Evolutionary conservation across 2,797 vertebrate genomes (phyloP).

Genomic region (Lophotriccus pileatus): DNA sequence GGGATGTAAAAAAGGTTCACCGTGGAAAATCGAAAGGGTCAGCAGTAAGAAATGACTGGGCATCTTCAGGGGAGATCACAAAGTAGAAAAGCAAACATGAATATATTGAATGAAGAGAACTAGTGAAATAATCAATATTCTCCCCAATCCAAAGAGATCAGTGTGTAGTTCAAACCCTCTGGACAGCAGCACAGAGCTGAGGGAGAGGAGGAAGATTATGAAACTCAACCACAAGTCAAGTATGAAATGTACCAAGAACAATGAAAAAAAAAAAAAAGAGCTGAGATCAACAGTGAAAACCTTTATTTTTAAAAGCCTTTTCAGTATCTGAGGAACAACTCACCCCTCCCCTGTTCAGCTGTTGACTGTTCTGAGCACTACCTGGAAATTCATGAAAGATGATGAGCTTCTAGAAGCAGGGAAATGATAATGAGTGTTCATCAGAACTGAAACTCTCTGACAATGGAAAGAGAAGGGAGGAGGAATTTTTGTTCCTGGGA

Average conservation of each 20-base stretch:
- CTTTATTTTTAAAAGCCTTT: background rate
- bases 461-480: background rate
- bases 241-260: background rate
- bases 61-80: background rate
- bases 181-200: background rate
- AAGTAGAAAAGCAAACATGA: background rate
- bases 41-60: background rate
- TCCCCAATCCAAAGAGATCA: background rate
- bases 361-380: background rate
- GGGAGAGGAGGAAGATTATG: background rate
- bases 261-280: background rate
- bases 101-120: background rate
- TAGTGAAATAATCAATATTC: background rate
- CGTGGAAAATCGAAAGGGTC: background rate
- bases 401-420: background rate
- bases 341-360: background rate
- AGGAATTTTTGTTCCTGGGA: background rate
- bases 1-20: background rate
- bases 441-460: background rate
- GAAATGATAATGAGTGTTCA: background rate
- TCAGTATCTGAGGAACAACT: background rate
- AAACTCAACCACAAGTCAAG: background rate
- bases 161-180: background rate
- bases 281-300: background rate
- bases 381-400: background rate